Percentiles rank a stretch among this genome's conserved stretches.
These are phyloP conservation scores for Drosophila erecta DNA, from an alignment of 1,140 invertebrate genomes.

Conservation along the genomic window DNA sequence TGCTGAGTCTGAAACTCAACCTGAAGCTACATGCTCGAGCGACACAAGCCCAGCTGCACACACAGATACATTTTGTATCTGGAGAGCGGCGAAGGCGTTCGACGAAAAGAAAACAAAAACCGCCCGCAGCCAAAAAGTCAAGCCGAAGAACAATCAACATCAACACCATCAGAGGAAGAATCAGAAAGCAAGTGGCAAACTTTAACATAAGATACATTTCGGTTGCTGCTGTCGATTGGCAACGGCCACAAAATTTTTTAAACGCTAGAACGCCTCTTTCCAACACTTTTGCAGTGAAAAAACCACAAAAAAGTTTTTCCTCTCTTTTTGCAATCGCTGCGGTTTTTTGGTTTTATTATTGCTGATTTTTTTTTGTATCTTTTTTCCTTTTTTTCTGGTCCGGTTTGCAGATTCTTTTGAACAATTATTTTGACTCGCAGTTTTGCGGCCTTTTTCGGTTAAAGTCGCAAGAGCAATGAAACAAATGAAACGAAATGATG, in stretches of 20 bases:
- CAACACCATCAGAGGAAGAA: constrained; percentile 23
- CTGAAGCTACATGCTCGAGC: constrained; percentile 48
- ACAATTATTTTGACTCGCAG: constrained; percentile 67
- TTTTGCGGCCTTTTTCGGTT: constrained; percentile 60
- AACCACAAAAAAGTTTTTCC: constrained; percentile 34
- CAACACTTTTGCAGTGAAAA: constrained; percentile 69
- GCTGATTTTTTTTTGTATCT: constrained; percentile 48
- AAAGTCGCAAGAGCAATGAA: constrained; percentile 50
- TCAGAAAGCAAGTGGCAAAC: constrained; percentile 45
- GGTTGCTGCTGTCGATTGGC: constrained; percentile 67
- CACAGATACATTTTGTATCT: constrained; percentile 69
- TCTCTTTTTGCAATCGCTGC: constrained; percentile 60
- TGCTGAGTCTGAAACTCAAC: constrained; percentile 42
- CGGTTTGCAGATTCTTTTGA: constrained; percentile 70
- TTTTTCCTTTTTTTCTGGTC: constrained; percentile 23
- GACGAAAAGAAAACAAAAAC: constrained; percentile 52
- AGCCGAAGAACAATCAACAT: constrained; percentile 44
- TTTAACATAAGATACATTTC: constrained; percentile 80
- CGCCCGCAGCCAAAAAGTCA: constrained; percentile 50
- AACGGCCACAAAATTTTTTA: constrained; percentile 69
- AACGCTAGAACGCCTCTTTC: constrained; percentile 81
- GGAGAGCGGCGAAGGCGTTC: constrained; percentile 25
- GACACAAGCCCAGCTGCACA: constrained; percentile 50
- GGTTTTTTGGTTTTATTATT: constrained; percentile 76
- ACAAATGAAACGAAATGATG: constrained; percentile 76